A percentile compares a stretch with the other conserved stretches of the same genome.
Conservation (phyloP, 2,888 invertebrate species). For the Loripinus fragilis region DNA sequence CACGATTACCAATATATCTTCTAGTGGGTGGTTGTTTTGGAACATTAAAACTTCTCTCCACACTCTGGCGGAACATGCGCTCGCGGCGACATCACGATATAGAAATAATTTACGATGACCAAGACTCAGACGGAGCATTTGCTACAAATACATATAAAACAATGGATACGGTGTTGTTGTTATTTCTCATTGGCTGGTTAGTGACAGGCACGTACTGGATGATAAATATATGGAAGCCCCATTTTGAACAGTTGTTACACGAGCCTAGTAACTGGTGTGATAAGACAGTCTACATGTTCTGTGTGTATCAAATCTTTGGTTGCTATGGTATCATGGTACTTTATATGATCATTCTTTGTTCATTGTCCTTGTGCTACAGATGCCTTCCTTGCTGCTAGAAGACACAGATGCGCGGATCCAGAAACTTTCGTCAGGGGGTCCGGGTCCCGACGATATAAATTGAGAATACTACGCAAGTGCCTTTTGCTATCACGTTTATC, state of each 20-base stretch:
- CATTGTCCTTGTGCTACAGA: conserved; percentile 37
- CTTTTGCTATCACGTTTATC: too few relatives aligned
- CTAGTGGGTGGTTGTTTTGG: conserved; percentile 92
- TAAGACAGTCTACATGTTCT: conserved; percentile 90
- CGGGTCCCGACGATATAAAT: too few relatives aligned
- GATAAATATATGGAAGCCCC: conserved; percentile 90
- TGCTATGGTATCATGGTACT: conserved; percentile 86
- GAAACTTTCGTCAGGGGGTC: too few relatives aligned
- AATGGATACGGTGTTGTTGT: conserved; percentile 87
- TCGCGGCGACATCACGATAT: conserved; percentile 85
- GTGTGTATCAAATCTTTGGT: conserved; percentile 89
- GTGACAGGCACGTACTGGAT: conserved; percentile 92
- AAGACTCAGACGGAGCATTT: conserved; percentile 74
- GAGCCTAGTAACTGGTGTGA: conserved; percentile 93
- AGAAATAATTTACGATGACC: conserved; percentile 75
- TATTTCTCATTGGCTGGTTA: conserved; percentile 91
- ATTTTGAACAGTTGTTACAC: conserved; percentile 89
- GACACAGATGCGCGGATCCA: too few relatives aligned
- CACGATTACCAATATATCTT: conserved; percentile 91
- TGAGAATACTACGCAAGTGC: too few relatives aligned
- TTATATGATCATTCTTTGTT: conserved; percentile 43
- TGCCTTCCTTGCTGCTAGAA: conserved; percentile 15
- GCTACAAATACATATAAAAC: conserved; percentile 85
- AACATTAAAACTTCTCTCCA: conserved; percentile 86
- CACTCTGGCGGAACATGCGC: conserved; percentile 88